Evolutionary conservation across 2,888 invertebrate genomes (phyloP).

Genomic region (Piscicola geometra): DNA sequence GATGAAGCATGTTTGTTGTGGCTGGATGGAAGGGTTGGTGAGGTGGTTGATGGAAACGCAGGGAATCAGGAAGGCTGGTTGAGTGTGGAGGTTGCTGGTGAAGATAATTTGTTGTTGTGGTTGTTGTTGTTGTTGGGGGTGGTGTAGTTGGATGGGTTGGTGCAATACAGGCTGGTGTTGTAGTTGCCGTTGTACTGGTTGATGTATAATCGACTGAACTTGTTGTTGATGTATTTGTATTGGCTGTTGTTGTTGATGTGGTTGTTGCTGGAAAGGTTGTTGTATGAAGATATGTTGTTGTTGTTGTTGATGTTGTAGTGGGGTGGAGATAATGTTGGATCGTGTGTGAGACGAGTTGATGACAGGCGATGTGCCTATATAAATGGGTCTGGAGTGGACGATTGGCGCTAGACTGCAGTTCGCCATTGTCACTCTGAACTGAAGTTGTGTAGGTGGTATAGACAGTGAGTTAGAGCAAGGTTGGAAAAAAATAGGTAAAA

Average conservation of each 20-base stretch:
- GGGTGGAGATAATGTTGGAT: too few species aligned
- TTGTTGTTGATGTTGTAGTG: not conserved
- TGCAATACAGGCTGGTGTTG: not conserved
- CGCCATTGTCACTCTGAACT: not conserved
- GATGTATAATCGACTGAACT: not conserved
- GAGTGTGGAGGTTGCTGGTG: not conserved
- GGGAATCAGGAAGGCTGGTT: not conserved
- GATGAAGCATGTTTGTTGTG: not conserved
- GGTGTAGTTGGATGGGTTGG: not conserved
- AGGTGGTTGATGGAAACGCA: slow-evolving; percentile 6
- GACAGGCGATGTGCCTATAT: slow-evolving; percentile 44
- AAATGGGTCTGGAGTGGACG: slow-evolving; percentile 36
- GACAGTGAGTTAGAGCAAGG: too few species aligned
- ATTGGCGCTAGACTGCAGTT: not conserved
- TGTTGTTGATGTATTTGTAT: not conserved
- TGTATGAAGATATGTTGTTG: not conserved
- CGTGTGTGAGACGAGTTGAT: too few species aligned
- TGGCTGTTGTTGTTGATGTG: not conserved
- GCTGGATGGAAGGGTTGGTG: not conserved
- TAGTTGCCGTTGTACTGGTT: not conserved
- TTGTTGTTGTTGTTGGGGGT: not conserved
- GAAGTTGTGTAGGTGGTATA: not conserved
- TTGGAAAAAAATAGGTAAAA: too few species aligned
- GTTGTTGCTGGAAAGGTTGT: not conserved
- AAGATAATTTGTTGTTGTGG: not conserved